Conservation (phyloP, 2,888 invertebrate species). For the Drosophila borealis region DNA sequence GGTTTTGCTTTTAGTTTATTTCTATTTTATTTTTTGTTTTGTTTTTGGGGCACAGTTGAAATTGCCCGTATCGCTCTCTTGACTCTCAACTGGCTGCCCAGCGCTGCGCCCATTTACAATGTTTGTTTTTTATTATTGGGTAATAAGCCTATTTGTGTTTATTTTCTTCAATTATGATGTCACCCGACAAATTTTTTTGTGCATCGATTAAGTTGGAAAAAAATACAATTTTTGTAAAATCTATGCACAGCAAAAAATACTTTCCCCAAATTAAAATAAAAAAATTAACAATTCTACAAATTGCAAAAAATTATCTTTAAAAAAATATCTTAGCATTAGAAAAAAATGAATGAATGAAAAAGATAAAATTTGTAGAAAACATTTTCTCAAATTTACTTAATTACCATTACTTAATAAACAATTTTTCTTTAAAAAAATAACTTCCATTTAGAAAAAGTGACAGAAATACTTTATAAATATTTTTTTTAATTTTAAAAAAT, state of each 20-base stretch:
- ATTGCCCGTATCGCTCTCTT: conserved; percentile 46
- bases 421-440: too few species aligned
- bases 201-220: conserved; percentile 7
- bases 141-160: conserved; percentile 16
- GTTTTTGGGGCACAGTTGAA: conserved; percentile 43
- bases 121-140: conserved; percentile 35
- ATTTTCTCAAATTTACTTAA: neutral
- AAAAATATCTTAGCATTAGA: neutral
- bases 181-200: conserved; percentile 1
- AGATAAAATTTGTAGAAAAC: too few species aligned
- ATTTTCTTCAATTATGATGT: conserved; percentile 22
- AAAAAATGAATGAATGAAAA: too few species aligned
- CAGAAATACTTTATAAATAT: too few species aligned
- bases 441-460: too few species aligned
- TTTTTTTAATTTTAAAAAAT: too few species aligned
- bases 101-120: conserved; percentile 32
- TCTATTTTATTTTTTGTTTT: conserved; percentile 17
- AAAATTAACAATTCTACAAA: neutral
- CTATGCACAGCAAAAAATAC: too few species aligned
- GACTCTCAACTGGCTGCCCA: conserved; percentile 11
- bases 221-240: neutral
- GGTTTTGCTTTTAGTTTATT: conserved; percentile 7
- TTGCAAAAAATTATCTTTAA: neutral
- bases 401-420: too few species aligned
- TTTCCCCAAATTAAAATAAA: too few species aligned